Evolutionary conservation across 2,888 invertebrate genomes (phyloP).

Genomic region (Dioctria rufipes): DNA sequence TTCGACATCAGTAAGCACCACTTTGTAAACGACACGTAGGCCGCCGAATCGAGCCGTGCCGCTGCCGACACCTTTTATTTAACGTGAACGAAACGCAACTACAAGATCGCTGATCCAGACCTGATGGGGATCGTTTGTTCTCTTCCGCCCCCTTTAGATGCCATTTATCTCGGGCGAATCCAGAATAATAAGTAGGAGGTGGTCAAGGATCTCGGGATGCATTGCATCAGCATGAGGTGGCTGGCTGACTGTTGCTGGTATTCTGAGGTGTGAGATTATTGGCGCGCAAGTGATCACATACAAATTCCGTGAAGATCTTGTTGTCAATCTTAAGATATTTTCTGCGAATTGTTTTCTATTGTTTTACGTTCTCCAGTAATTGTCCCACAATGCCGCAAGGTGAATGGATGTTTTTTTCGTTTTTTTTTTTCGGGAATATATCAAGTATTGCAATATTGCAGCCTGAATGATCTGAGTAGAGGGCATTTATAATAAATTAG

Average conservation of each 20-base stretch:
- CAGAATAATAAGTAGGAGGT: conserved; percentile 51
- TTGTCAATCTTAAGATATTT: conserved; percentile 47
- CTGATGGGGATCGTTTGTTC: conserved; percentile 41
- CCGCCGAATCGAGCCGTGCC: neutral
- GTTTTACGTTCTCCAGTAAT: conserved; percentile 48
- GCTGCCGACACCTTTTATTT: conserved; percentile 24
- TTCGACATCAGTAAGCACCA: neutral
- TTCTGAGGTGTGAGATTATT: conserved; percentile 50
- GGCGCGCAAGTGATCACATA: conserved; percentile 44
- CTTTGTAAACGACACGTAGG: conserved; percentile 37
- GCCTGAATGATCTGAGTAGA: no score
- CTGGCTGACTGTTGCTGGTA: neutral
- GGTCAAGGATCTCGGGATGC: conserved; percentile 32
- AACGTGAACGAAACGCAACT: conserved; percentile 2
- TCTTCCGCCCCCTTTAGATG: conserved; percentile 25
- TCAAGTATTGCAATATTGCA: no score
- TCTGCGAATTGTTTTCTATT: conserved; percentile 43
- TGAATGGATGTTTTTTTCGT: no score
- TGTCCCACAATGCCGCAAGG: neutral
- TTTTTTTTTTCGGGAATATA: no score
- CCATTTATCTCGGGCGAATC: conserved; percentile 45
- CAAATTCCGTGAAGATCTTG: conserved; percentile 44
- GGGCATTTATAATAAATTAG: no score
- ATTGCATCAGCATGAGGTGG: no score
- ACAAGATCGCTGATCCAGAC: neutral